Evolutionary conservation across 53 echinoderm and acorn worm species (phyloP), one percentile per base, ranked within the genome.

Genomic region (Antedon mediterranea): DNA sequence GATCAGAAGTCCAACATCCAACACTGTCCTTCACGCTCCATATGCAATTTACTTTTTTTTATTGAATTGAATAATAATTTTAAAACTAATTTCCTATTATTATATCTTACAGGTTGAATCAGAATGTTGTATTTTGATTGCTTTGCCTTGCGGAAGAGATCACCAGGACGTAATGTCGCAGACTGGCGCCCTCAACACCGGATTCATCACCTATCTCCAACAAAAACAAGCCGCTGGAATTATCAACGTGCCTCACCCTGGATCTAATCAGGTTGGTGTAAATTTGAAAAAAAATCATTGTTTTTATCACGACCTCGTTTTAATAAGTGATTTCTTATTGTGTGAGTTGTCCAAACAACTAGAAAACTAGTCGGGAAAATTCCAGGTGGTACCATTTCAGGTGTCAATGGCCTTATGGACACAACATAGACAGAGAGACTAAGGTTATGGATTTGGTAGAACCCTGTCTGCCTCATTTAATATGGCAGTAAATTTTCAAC

Each of bases 201-300:
- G 88, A 72, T 89, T 97, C 84, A 92, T 97, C 31, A 84, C 87
- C 13, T 97, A 97, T 72, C 92, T 97, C 44, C 87, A 84, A 57
- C 85, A 92, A 33, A 95, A 92, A 81, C 91, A 95, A 73, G 95
- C 95, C 6, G 95, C 98, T 4, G 92, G 98, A 0, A 97, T 97
- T 80, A 97, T 97, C 90, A 97, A 97, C 28, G 98, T 97, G n/a
- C 92, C 92, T 3, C 74, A 88, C n/a, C 92, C 89, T n/a, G 92
- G 92, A n/a, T 88, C 89, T 4, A 84, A 87, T 30, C 86, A 97
- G 85, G 98, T 97, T 80, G 73, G 90, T 23, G 31, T 26, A 27
- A 23, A 11, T 43, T 9, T 13, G 3, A 0, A n/a, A n/a, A n/a
- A n/a, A n/a, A n/a, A n/a, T n/a, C n/a, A n/a, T n/a, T n/a, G n/a